These are phyloP conservation scores for Ispidina picta DNA, from an alignment of 2,797 vertebrate genomes.

Conservation along the genomic window DNA sequence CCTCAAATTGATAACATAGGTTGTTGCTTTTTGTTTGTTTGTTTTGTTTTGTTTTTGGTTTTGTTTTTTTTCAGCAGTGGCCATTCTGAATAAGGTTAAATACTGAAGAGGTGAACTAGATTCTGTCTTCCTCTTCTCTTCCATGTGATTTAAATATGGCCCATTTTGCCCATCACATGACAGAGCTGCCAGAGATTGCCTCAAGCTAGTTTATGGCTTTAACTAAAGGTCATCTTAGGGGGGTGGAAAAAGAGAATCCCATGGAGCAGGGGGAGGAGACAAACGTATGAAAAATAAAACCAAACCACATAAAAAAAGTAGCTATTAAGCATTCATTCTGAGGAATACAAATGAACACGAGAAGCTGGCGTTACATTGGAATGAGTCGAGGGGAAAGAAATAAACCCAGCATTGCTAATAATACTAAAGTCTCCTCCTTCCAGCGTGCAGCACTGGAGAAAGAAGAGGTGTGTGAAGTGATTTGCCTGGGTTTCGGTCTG, in stretches of 20 bases:
- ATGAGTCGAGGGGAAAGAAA: not conserved
- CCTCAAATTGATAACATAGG: not conserved
- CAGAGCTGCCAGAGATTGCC: slow-evolving; percentile 37
- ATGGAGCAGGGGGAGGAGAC: not conserved
- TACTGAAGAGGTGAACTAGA: slow-evolving; percentile 11
- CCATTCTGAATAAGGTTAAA: not conserved
- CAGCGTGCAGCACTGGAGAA: rapidly evolving
- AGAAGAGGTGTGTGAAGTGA: not conserved
- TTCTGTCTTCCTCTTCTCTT: slow-evolving; percentile 21
- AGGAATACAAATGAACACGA: not conserved
- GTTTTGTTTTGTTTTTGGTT: not conserved
- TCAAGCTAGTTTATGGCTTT: slow-evolving; percentile 54
- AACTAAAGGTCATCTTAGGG: slow-evolving; percentile 40
- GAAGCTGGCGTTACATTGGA: not conserved
- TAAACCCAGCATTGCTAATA: not conserved
- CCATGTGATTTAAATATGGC: slow-evolving; percentile 34
- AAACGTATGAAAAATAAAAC: not conserved
- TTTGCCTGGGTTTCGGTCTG: not conserved
- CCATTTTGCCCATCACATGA: slow-evolving; percentile 29
- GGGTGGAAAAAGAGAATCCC: not conserved
- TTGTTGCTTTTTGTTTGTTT: too few relatives aligned
- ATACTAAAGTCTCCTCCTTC: not conserved
- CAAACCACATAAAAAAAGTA: not conserved
- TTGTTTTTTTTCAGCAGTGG: not conserved
- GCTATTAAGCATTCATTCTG: not conserved